Evolutionary conservation across 2,113 vertebrate species (phyloP).

Genomic region (Notiomystis cincta): DNA sequence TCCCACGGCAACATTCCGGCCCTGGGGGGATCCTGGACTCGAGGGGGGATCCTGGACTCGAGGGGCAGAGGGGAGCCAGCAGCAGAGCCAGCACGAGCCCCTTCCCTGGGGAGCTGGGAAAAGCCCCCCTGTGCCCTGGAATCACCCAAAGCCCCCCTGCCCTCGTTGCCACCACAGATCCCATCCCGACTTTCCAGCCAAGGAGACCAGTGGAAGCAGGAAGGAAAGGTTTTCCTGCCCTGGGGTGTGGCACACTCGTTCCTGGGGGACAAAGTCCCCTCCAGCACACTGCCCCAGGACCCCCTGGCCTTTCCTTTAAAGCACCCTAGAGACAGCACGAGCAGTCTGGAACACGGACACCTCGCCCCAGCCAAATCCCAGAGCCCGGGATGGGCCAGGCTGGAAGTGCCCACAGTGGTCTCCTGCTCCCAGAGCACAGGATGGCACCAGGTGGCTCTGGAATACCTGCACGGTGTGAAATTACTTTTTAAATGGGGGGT

Average conservation of each 20-base stretch:
- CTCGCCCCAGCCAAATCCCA: fast-evolving
- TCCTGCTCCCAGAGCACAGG: background rate
- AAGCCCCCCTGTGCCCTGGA: too few relatives aligned
- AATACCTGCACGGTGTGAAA: fast-evolving
- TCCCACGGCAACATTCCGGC: fast-evolving
- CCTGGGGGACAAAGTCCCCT: background rate
- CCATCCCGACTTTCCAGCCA: too few relatives aligned
- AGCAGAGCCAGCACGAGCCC: fast-evolving
- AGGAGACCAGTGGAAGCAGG: fast-evolving
- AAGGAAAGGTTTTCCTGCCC: background rate
- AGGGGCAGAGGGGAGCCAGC: too few relatives aligned
- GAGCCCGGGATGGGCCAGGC: background rate
- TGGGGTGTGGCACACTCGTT: fast-evolving
- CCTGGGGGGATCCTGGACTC: too few relatives aligned
- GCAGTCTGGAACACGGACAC: fast-evolving
- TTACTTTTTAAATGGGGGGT: fast-evolving
- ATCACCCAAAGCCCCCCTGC: too few relatives aligned
- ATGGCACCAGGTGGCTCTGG: fast-evolving
- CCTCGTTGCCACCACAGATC: fast-evolving
- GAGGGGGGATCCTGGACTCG: too few relatives aligned
- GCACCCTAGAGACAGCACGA: fast-evolving
- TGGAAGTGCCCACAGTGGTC: fast-evolving
- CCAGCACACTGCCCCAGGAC: fast-evolving
- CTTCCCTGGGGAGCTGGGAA: too few relatives aligned
- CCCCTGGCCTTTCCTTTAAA: fast-evolving